Evolutionary conservation across 1,140 invertebrate species (phyloP).

Genomic region (Hycleus cichorii): DNA sequence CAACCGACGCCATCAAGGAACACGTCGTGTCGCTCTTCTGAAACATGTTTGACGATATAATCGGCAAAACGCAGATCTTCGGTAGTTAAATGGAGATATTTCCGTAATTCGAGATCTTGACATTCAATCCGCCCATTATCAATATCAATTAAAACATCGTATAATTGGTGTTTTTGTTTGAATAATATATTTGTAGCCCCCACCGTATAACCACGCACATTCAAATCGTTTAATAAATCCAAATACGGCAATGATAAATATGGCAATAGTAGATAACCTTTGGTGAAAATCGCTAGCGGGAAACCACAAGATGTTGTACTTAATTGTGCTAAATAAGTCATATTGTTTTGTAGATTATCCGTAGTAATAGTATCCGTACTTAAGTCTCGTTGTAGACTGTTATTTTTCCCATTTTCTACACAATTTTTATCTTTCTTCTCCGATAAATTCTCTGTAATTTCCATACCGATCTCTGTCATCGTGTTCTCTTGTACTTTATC

Average conservation of each 20-base stretch:
- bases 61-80: slow-evolving; percentile 95
- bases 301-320: slow-evolving; percentile 74
- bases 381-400: slow-evolving; percentile 50
- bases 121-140: slow-evolving; percentile 84
- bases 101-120: slow-evolving; percentile 72
- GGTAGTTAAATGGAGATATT: slow-evolving; percentile 79
- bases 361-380: slow-evolving; percentile 55
- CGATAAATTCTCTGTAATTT: slow-evolving; percentile 11
- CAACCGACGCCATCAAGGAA: slow-evolving; percentile 73
- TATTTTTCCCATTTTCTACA: slow-evolving; percentile 32
- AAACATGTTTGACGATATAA: slow-evolving; percentile 80
- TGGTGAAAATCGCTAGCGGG: slow-evolving; percentile 81
- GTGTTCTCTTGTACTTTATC: background rate
- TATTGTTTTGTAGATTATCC: slow-evolving; percentile 46
- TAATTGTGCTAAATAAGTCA: slow-evolving; percentile 51
- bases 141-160: slow-evolving; percentile 89
- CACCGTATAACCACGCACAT: slow-evolving; percentile 85
- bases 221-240: slow-evolving; percentile 82
- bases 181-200: slow-evolving; percentile 97
- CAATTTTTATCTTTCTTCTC: background rate
- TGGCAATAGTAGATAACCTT: slow-evolving; percentile 91
- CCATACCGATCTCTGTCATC: slow-evolving; percentile 14
- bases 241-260: slow-evolving; percentile 94
- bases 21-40: slow-evolving; percentile 68
- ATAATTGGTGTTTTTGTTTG: slow-evolving; percentile 87